These are phyloP conservation scores for Allobates femoralis DNA, from an alignment of 2,797 vertebrate genomes.

Conservation along the genomic window DNA sequence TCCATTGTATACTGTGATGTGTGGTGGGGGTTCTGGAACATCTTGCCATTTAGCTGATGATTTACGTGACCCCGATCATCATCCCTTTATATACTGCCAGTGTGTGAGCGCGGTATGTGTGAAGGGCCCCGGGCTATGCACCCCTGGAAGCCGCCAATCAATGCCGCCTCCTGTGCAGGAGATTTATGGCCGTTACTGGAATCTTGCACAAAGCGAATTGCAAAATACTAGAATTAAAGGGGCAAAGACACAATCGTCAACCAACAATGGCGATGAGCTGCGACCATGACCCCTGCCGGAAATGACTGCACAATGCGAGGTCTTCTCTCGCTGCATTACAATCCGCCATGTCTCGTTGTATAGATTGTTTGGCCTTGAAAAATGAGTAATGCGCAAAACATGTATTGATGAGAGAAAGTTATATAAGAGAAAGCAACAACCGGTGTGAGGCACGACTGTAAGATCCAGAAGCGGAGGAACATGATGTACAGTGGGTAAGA, in stretches of 20 bases:
- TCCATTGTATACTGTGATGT: not conserved
- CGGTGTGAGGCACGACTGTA: not conserved
- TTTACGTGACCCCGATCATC: not conserved
- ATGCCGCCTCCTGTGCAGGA: not conserved
- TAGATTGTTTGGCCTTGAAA: slow-evolving; percentile 3
- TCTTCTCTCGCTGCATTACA: not conserved
- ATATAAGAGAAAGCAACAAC: not conserved
- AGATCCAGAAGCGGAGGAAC: not conserved
- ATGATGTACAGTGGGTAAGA: not conserved
- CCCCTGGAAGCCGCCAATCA: not conserved
- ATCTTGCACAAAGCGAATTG: not conserved
- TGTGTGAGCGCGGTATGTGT: not conserved
- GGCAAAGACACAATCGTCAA: not conserved
- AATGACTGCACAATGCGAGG: not conserved
- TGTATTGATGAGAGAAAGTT: not conserved
- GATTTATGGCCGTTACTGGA: not conserved
- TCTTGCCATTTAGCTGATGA: not conserved
- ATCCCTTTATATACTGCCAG: not conserved
- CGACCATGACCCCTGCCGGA: not conserved
- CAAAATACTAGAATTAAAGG: not conserved
- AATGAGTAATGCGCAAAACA: not conserved
- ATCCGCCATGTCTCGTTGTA: not conserved
- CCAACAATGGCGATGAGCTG: not conserved
- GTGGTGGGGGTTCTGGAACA: not conserved
- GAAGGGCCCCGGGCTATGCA: not conserved